These are phyloP conservation scores for Macquaria australasica DNA, from an alignment of 2,113 vertebrate species.

Conservation along the genomic window DNA sequence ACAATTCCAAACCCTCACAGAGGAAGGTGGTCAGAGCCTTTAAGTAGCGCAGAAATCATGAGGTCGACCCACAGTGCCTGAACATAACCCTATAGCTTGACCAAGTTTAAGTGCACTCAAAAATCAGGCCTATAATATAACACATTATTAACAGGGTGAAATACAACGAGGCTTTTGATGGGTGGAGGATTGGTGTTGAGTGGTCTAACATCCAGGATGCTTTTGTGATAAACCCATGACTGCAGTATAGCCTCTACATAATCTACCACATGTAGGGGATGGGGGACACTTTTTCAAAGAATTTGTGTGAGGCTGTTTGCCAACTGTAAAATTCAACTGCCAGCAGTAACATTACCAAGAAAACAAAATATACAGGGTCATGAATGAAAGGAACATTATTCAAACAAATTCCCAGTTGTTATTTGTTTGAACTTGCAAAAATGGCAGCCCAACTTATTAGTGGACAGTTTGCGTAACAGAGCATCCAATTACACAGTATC, in stretches of 20 bases:
- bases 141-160: slow-evolving; percentile 52
- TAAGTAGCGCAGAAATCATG: not conserved
- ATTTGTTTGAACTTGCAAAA: no score
- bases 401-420: no score
- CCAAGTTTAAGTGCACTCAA: slow-evolving; percentile 64
- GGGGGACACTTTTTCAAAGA: no score
- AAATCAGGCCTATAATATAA: slow-evolving; percentile 45
- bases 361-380: no score
- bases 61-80: no score
- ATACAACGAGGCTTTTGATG: not conserved
- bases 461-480: no score
- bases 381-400: no score
- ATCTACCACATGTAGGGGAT: not conserved
- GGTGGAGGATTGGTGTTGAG: not conserved
- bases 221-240: not conserved
- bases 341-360: no score
- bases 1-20: not conserved
- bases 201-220: not conserved
- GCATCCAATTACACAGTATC: no score
- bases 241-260: not conserved
- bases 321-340: no score
- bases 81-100: slow-evolving; percentile 25
- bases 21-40: slow-evolving; percentile 4
- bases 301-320: no score
- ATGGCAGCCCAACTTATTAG: no score